Evolutionary conservation across 2,797 vertebrate genomes (phyloP).

Genomic region (Sebastes kiyomatsui): DNA sequence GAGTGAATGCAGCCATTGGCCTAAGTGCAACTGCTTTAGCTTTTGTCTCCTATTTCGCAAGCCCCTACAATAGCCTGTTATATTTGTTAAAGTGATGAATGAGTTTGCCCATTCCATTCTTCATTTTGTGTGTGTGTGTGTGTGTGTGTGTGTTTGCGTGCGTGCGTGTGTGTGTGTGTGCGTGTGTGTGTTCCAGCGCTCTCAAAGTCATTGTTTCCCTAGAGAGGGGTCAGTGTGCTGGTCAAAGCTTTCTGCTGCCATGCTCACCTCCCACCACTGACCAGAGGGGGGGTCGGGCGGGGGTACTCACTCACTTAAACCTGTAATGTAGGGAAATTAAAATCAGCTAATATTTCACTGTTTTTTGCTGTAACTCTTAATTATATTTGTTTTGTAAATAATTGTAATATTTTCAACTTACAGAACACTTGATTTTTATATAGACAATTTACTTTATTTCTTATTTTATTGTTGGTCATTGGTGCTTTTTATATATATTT

Average conservation of each 20-base stretch:
- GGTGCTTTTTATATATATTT: no score
- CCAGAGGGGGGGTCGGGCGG: conserved; percentile 33
- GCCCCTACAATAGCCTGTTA: conserved; percentile 66
- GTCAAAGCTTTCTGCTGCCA: conserved; percentile 78
- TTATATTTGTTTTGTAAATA: not conserved
- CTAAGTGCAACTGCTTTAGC: conserved; percentile 61
- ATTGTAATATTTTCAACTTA: not conserved
- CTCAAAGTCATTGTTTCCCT: conserved; percentile 85
- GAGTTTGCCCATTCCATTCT: conserved; percentile 74
- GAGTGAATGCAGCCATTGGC: conserved; percentile 44
- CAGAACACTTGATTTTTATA: no score
- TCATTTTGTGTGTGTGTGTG: conserved; percentile 43
- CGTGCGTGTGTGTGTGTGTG: conserved; percentile 8
- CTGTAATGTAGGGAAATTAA: conserved; percentile 25
- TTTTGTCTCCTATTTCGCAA: conserved; percentile 62
- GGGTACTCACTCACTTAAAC: conserved; percentile 18
- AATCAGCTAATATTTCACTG: not conserved
- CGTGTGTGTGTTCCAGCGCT: conserved; percentile 56
- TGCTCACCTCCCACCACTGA: conserved; percentile 70
- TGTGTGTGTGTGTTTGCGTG: not conserved
- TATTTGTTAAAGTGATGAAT: conserved; percentile 81
- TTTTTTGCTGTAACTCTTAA: not conserved
- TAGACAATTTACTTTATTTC: no score
- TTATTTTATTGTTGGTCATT: no score
- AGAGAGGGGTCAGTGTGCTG: conserved; percentile 80